Conservation (phyloP, 2,888 invertebrate genomes). For the Mylabris sibirica region DNA sequence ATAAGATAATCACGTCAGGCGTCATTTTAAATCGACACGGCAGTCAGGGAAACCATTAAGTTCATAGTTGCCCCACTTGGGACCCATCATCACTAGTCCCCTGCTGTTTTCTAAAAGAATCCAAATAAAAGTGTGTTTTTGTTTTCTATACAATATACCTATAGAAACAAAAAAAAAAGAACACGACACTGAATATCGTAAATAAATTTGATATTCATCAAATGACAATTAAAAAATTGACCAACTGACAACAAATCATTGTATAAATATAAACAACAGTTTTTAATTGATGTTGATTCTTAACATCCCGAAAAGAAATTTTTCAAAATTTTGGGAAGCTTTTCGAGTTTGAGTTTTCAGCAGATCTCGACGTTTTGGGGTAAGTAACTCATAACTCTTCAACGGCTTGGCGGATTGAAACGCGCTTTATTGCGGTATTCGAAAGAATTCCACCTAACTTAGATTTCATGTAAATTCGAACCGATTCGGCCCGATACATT, state of each 20-base stretch:
- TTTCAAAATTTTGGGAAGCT: no score
- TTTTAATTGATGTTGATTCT: background rate
- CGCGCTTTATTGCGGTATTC: no score
- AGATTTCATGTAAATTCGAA: no score
- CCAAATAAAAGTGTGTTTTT: conserved; percentile 7
- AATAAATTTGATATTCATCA: conserved; percentile 3
- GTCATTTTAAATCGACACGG: conserved; percentile 8
- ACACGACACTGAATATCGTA: background rate
- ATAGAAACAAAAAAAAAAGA: no score
- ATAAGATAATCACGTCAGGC: conserved; percentile 11
- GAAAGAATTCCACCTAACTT: no score
- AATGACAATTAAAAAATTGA: background rate
- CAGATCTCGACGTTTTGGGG: no score
- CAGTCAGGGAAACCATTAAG: conserved; percentile 2
- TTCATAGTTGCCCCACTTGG: conserved; percentile 4
- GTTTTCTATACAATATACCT: background rate
- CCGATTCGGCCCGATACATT: no score
- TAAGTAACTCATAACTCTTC: no score
- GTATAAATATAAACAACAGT: background rate
- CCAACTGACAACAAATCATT: background rate
- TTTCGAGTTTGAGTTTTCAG: no score
- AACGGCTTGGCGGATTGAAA: no score
- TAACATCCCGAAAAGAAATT: no score
- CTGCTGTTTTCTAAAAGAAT: background rate
- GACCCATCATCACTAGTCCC: background rate